Base-by-base conservation (phyloP, 2,888 invertebrate species). In the Linyphia triangularis region DNA sequence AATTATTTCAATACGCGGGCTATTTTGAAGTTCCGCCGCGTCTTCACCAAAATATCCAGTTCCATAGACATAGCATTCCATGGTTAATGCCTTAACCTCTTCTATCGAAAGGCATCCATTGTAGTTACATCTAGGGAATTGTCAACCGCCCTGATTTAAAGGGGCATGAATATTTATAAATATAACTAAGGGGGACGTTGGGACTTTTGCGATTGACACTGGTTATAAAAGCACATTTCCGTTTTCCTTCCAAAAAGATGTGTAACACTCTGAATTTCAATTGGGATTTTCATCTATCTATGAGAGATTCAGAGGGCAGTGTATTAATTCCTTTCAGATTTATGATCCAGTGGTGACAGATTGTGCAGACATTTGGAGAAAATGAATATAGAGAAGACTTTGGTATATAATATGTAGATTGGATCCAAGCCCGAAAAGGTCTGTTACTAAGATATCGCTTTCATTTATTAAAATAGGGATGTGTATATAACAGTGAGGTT, bases 111-210 rank as follows among this genome's bases (percentile, higher is more conserved):
- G 83, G 73, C 70, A 40, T 63, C 59, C 61, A 43, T 37, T 61
- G 77, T 63, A 82, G 81, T 67, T 81, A 57, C 26, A 72, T 59
- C 72, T 6, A 10, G 70, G 73, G 65, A 84, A 75, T 84, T 84
- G 84, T 84, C 59, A 59, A 59, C 69, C 43, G 67, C 77, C 59
- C 61, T 77, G 69, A 69, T 85, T 85, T 77, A 85, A 77, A 69
- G 59, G 77, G 69, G 51, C 77, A 85, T 85, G 85, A 85, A 85
- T 85, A 85, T 85, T 85, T 85, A 85, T 85, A 59, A 57, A 51
- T 37, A 24, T 33, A 57, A 77, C 77, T n/a, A 37, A 40, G 63
- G 77, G 63, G 40, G 16, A n/a, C 16, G n/a, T n/a, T n/a, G 63
- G 63, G 33, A 33, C 28, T 22, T 73, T 73, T 59, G 73, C 28